Percentiles rank a stretch among this genome's conserved stretches.
Evolutionary conservation across 35 echinoderm and acorn worm species (phyloP).

Genomic region (Chiridota heheva): DNA sequence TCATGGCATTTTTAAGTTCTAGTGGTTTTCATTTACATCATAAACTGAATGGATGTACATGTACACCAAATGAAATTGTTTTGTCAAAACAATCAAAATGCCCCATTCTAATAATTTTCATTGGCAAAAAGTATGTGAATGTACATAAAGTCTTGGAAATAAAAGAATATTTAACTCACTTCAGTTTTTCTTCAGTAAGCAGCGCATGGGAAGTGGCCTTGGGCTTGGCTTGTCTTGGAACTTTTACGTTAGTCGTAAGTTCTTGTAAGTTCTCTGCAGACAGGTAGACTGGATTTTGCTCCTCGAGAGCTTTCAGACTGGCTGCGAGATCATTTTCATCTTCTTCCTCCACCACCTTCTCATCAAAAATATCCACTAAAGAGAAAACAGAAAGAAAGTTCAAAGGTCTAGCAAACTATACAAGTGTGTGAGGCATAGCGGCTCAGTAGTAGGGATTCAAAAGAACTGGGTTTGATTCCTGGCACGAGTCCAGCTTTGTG

Average conservation of each 20-base stretch:
- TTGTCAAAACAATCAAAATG: neutral
- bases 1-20: too few species aligned
- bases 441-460: neutral
- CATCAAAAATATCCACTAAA: constrained; percentile 95
- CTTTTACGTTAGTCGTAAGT: constrained; percentile 13
- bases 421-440: neutral
- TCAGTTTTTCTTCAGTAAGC: constrained; percentile 96
- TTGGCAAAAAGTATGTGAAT: neutral
- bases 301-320: constrained; percentile 1
- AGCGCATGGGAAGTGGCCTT: constrained; percentile 59
- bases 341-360: constrained; percentile 63
- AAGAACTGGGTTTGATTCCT: neutral
- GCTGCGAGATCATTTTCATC: constrained; percentile 1
- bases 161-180: constrained; percentile 35
- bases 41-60: too few species aligned
- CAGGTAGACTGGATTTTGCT: constrained; percentile 58
- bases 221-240: constrained; percentile 7
- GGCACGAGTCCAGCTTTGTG: too few species aligned
- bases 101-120: neutral
- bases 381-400: neutral
- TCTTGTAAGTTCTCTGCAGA: constrained; percentile 88
- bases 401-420: neutral
- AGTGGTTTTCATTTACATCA: too few species aligned
- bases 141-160: neutral
- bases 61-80: too few species aligned